phyloP scores from a whole-genome alignment of 2,113 vertebrate genomes.

The Catharus bicknelli region DNA sequence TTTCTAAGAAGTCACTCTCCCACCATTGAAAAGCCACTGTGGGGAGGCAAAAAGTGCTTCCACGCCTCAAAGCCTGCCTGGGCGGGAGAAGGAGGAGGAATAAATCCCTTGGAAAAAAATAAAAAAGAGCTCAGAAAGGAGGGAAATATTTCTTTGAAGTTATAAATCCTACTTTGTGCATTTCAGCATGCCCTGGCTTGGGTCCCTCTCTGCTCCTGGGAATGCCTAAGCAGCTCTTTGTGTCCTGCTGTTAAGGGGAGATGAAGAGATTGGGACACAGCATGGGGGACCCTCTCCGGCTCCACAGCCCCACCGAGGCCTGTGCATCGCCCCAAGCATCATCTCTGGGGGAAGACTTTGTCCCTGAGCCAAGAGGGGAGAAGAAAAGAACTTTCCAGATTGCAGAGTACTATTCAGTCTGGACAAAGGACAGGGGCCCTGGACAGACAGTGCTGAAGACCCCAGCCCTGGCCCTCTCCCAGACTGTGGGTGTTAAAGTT shows the following conservation, averaged over 20 bases:
- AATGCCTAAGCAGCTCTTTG: slow-evolving; percentile 9
- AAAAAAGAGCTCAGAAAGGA: not conserved
- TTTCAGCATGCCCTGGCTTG: slow-evolving; percentile 29
- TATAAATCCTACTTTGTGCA: slow-evolving; percentile 57
- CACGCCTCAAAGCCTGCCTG: not conserved
- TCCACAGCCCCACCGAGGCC: not conserved
- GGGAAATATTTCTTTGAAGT: slow-evolving; percentile 45
- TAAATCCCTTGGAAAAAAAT: not conserved
- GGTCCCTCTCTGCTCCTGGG: not conserved
- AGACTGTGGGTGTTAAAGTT: not conserved
- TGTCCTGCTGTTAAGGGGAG: not conserved
- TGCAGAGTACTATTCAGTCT: not conserved
- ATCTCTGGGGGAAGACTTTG: not conserved
- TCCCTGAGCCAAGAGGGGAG: not conserved
- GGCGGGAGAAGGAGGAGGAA: not conserved
- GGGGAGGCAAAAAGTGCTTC: not conserved
- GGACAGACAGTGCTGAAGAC: not conserved
- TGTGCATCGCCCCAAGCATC: accelerated
- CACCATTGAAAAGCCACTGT: not conserved
- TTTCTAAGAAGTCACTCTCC: not conserved
- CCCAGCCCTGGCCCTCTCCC: not conserved
- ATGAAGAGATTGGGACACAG: accelerated
- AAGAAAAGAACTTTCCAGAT: slow-evolving; percentile 21
- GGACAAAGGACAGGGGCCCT: slow-evolving; percentile 12
- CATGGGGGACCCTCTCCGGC: accelerated